A percentile compares a stretch with the other conserved stretches of the same genome.
Evolutionary conservation across 2,113 vertebrate species (phyloP).

Genomic region (Catharus minimus): DNA sequence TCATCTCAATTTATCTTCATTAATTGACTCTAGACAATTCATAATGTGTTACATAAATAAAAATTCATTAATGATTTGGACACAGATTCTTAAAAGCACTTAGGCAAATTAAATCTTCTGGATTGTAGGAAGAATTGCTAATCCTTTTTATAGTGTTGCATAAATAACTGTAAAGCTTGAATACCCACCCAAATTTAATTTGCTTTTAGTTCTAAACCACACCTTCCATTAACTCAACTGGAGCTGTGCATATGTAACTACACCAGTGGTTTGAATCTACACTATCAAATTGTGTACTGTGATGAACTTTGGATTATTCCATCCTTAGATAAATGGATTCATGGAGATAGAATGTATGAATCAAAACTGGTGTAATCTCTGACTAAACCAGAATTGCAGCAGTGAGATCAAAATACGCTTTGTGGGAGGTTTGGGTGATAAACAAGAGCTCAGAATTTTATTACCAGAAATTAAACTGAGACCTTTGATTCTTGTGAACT

Average conservation of each 20-base stretch:
- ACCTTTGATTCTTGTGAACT: conserved; percentile 19
- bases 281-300: neutral
- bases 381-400: neutral
- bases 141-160: neutral
- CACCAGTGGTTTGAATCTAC: neutral
- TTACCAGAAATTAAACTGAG: neutral
- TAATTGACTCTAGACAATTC: neutral
- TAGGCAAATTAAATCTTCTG: neutral
- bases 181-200: neutral
- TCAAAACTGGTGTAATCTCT: neutral
- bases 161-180: neutral
- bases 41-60: neutral
- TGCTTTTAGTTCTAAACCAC: neutral
- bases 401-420: neutral
- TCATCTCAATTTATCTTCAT: neutral
- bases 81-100: neutral
- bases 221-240: neutral
- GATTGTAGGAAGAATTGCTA: neutral
- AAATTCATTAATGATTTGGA: neutral
- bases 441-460: neutral
- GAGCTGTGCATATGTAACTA: neutral
- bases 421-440: conserved; percentile 2
- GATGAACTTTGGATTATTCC: neutral
- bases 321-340: neutral
- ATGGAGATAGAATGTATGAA: neutral